Percentiles rank a stretch among this genome's conserved stretches.
phyloP scores from a whole-genome alignment of 2,888 invertebrate genomes.

The Eremobia ochroleuca region DNA sequence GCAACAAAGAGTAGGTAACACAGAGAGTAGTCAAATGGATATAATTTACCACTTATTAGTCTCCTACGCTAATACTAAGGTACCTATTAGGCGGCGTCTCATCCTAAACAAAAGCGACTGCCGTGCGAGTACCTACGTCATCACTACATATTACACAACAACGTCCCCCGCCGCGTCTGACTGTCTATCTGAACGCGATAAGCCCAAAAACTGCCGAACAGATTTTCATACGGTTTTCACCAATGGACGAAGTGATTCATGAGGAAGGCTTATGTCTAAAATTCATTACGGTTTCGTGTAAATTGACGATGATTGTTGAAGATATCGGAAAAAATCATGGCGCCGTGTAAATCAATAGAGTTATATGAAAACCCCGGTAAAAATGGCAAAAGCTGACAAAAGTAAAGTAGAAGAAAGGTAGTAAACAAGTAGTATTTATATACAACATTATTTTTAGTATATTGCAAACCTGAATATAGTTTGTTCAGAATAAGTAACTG shows the following conservation, averaged over 20 bases:
- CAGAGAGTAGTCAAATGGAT: not conserved
- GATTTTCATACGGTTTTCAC: not conserved
- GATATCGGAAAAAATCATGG: no score
- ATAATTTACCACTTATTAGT: not conserved
- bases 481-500: no score
- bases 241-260: not conserved
- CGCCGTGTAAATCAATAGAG: no score
- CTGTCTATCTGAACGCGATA: not conserved
- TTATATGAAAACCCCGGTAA: no score
- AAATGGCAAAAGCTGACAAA: no score
- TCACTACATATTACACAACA: not conserved
- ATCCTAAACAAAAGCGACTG: no score
- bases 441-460: no score
- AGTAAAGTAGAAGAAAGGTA: no score
- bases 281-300: not conserved
- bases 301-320: not conserved
- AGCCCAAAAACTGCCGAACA: not conserved
- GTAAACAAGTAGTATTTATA: no score
- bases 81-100: no score
- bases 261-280: not conserved
- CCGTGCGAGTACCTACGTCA: not conserved
- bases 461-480: no score
- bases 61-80: no score
- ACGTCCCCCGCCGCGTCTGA: not conserved
- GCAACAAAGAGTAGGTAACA: not conserved